Conservation (phyloP, 2,113 vertebrate genomes). For the Nesogale talazaci region DNA sequence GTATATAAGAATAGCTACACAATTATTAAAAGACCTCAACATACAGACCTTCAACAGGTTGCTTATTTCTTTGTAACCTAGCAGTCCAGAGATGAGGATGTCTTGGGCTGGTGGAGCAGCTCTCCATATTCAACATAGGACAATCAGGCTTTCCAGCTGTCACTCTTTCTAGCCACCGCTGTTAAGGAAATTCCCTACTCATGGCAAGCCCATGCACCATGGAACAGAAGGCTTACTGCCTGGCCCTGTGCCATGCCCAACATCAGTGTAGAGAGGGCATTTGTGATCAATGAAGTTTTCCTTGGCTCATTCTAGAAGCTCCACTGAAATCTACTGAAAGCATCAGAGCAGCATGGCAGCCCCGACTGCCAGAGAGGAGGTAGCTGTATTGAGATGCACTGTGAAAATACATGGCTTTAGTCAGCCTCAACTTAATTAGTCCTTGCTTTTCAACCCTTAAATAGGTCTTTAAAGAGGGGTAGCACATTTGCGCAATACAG, state of each 20-base stretch:
- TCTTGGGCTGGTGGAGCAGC: background rate
- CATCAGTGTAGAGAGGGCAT: too few relatives aligned
- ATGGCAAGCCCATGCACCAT: background rate
- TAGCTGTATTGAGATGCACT: too few relatives aligned
- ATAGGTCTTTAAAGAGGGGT: too few relatives aligned
- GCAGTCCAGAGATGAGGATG: background rate
- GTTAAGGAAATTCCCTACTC: background rate
- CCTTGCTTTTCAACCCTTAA: too few relatives aligned
- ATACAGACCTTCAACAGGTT: background rate
- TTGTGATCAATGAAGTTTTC: background rate
- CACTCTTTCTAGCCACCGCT: background rate
- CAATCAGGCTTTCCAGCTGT: background rate
- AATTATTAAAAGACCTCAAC: background rate
- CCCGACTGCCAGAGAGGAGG: too few relatives aligned
- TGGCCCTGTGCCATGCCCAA: background rate
- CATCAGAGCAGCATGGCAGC: too few relatives aligned
- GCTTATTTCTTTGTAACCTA: background rate
- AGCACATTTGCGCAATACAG: too few relatives aligned
- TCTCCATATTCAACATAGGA: rapidly evolving
- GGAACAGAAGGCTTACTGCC: background rate
- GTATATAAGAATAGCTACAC: background rate
- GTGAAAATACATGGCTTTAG: too few relatives aligned
- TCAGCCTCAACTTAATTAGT: too few relatives aligned
- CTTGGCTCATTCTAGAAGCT: background rate
- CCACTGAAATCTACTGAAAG: too few relatives aligned